A percentile compares a stretch with the other conserved stretches of the same genome.
Evolutionary conservation across 1,140 invertebrate genomes (phyloP).

Genomic region (Neelides sp.): DNA sequence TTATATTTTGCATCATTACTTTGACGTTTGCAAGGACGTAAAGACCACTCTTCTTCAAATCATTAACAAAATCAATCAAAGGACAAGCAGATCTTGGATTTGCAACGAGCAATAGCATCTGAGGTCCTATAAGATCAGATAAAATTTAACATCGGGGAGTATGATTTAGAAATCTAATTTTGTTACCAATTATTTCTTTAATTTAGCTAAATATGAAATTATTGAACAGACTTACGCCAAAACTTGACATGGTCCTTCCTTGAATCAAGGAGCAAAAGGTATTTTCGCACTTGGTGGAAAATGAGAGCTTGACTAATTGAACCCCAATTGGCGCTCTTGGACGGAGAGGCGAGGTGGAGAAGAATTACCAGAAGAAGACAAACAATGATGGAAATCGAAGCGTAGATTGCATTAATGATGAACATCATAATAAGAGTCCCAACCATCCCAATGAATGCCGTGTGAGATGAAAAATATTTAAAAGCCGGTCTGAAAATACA

Average conservation of each 20-base stretch:
- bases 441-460: conserved; percentile 69
- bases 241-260: conserved; percentile 97
- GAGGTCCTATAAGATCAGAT: too few relatives aligned
- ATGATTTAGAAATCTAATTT: too few relatives aligned
- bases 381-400: conserved; percentile 71
- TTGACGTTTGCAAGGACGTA: conserved; percentile 90
- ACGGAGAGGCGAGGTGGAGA: conserved; percentile 84
- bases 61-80: conserved; percentile 93
- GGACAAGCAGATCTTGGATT: conserved; percentile 81
- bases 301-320: conserved; percentile 97
- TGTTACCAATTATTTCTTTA: too few relatives aligned
- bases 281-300: conserved; percentile 97
- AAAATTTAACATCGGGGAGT: too few relatives aligned
- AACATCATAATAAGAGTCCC: conserved; percentile 92
- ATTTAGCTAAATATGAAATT: too few relatives aligned
- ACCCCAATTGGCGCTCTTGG: conserved; percentile 70
- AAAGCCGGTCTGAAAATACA: conserved; percentile 71
- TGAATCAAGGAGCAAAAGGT: conserved; percentile 84
- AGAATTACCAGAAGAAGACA: conserved; percentile 72
- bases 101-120: conserved; percentile 83
- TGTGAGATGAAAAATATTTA: conserved; percentile 92
- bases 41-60: conserved; percentile 94
- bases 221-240: too few relatives aligned
- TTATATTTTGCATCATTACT: conserved; percentile 33
- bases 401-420: conserved; percentile 80